These are phyloP conservation scores for Eremophila alpestris DNA, from an alignment of 2,797 vertebrate genomes.

Conservation along the genomic window DNA sequence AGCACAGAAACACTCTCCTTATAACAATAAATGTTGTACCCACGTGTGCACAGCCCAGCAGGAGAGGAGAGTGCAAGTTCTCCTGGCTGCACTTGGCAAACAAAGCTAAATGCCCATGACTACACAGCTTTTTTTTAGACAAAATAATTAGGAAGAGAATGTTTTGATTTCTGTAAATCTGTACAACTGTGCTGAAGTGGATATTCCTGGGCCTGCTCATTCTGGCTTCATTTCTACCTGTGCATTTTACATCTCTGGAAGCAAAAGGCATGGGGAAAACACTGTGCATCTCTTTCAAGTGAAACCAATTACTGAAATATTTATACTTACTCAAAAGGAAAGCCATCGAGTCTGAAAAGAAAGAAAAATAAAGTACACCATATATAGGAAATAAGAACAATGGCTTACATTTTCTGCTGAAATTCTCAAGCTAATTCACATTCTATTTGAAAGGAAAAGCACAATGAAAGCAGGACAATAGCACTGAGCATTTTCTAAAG, in stretches of 20 bases:
- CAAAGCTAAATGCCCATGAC: background rate
- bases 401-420: background rate
- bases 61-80: background rate
- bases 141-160: background rate
- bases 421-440: background rate
- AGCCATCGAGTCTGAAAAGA: conserved; percentile 91
- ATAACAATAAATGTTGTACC: background rate
- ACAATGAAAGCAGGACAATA: conserved; percentile 5
- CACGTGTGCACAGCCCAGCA: background rate
- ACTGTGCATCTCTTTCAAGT: background rate
- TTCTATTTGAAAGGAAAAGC: conserved; percentile 24
- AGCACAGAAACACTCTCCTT: background rate
- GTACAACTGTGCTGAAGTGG: background rate
- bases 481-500: background rate
- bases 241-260: background rate
- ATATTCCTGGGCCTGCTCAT: background rate
- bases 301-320: background rate
- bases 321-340: conserved; percentile 94
- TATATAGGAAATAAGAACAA: background rate
- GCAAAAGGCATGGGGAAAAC: background rate
- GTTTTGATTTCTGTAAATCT: background rate
- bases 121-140: background rate
- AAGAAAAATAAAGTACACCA: conserved; percentile 64
- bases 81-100: background rate
- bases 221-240: background rate